phyloP scores from a whole-genome alignment of 2,797 vertebrate genomes.

The Hybognathus amarus region DNA sequence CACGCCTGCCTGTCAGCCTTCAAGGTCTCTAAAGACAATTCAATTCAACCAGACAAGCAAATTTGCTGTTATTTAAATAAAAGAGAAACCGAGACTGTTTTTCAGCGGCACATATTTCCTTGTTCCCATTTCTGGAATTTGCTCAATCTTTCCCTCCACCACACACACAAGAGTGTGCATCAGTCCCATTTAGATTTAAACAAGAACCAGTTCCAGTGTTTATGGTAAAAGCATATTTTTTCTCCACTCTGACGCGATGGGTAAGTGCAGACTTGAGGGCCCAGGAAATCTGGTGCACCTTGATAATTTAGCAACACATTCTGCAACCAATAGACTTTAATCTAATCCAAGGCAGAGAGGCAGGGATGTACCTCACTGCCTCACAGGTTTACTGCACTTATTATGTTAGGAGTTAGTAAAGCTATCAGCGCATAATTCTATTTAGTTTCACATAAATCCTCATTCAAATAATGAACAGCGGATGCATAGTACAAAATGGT shows the following conservation, averaged over 20 bases:
- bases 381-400: background rate
- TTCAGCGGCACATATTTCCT: background rate
- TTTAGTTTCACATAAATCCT: slow-evolving; percentile 21
- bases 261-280: slow-evolving; percentile 11
- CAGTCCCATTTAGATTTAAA: slow-evolving; percentile 10
- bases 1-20: slow-evolving; percentile 58
- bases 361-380: background rate
- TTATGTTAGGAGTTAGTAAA: background rate
- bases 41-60: slow-evolving; percentile 57
- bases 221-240: slow-evolving; percentile 19
- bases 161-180: slow-evolving; percentile 4
- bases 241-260: background rate
- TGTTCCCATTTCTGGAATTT: slow-evolving; percentile 11
- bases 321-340: slow-evolving; percentile 11
- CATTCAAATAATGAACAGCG: slow-evolving; percentile 18
- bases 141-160: background rate
- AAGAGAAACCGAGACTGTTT: slow-evolving; percentile 34
- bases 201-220: background rate
- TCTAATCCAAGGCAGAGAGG: slow-evolving; percentile 6
- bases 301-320: background rate
- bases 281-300: background rate
- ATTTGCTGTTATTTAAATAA: slow-evolving; percentile 51
- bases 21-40: slow-evolving; percentile 67
- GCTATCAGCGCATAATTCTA: background rate
- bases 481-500: background rate